A percentile compares a stretch with the other conserved stretches of the same genome.
Evolutionary conservation across 2,888 invertebrate species (phyloP).

Genomic region (Lissocephala sabroskyi): DNA sequence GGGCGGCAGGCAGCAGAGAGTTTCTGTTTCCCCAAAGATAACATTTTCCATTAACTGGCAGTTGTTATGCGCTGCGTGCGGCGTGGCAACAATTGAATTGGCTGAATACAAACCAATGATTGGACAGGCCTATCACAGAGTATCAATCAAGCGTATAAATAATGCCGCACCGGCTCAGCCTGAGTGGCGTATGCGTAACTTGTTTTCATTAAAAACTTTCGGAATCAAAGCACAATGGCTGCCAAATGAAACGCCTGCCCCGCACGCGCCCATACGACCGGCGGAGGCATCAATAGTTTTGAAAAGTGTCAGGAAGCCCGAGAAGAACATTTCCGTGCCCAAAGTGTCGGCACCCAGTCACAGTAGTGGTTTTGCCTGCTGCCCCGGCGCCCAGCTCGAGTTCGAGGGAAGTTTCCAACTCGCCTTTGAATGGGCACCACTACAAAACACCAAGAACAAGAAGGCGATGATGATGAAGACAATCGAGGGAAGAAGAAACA

Average conservation of each 20-base stretch:
- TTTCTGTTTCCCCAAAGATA: too few relatives aligned
- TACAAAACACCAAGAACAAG: constrained; percentile 6
- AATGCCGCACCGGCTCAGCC: neutral
- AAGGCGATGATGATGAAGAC: constrained; percentile 14
- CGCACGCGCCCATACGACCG: constrained; percentile 21
- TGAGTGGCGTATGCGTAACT: constrained; percentile 40
- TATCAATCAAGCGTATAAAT: constrained; percentile 29
- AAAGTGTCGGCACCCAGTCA: constrained; percentile 40
- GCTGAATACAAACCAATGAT: constrained; percentile 41
- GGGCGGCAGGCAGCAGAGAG: too few relatives aligned
- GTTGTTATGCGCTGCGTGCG: too few relatives aligned
- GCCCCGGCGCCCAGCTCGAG: neutral
- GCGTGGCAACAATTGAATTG: too few relatives aligned
- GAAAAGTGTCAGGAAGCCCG: constrained; percentile 57
- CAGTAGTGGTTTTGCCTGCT: too few relatives aligned
- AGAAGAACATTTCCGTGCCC: constrained; percentile 56
- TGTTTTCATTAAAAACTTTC: constrained; percentile 47
- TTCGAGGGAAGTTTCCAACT: neutral
- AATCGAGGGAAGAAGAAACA: constrained; percentile 16
- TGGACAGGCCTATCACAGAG: constrained; percentile 36
- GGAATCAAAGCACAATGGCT: constrained; percentile 51
- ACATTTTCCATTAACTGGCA: too few relatives aligned
- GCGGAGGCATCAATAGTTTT: constrained; percentile 58
- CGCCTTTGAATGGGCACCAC: constrained; percentile 34
- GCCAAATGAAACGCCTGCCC: constrained; percentile 24